Base-by-base conservation (phyloP, 2,888 invertebrate genomes). In the Achlya flavicornis region DNA sequence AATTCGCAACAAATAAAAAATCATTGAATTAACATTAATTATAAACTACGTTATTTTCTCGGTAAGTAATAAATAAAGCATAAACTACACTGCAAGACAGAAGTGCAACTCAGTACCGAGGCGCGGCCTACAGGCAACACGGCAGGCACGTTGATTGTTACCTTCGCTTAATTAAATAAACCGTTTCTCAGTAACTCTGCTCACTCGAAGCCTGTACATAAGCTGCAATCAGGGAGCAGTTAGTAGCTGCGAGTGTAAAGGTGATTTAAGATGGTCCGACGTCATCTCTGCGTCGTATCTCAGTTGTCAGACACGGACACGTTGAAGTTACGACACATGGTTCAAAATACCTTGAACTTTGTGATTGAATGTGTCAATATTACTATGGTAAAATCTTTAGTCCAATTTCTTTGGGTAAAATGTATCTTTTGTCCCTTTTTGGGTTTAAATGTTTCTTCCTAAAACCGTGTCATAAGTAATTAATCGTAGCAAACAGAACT, bases 151-250 rank as follows among this genome's bases (percentile, higher is more conserved):
- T 81, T 88, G 88, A 88, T 89, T 88, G 78, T 79, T 64, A 76
- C 79, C 80, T 81, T 81, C 74, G 78, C 79, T 85, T 92, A 90
- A 92, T 91, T 92, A 90, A 91, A 89, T 90, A 89, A 91, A 88
- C 87, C 83, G 85, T 86, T 90, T 90, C 88, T 82, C 66, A 74
- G 87, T 84, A 76, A 68, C 70, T 69, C 69, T 64, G 66, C 64
- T 66, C 70, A 62, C 68, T 68, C 32, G 26, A 53, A 66, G 61
- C 66, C 67, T 66, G 66, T 64, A 71, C 63, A 64, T 60, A 68
- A 69, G 67, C 67, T 69, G 62, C 60, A 41, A 60, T 60, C 60
- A 12, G 19, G 53, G 53, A 41, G 41, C 26, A 41, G 41, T 60
- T 60, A 60, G 41, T 60, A 60, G 41, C 41, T 41, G 41, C 60